These are phyloP conservation scores for Taurulus bubalis DNA, from an alignment of 2,113 vertebrate species.

Conservation along the genomic window DNA sequence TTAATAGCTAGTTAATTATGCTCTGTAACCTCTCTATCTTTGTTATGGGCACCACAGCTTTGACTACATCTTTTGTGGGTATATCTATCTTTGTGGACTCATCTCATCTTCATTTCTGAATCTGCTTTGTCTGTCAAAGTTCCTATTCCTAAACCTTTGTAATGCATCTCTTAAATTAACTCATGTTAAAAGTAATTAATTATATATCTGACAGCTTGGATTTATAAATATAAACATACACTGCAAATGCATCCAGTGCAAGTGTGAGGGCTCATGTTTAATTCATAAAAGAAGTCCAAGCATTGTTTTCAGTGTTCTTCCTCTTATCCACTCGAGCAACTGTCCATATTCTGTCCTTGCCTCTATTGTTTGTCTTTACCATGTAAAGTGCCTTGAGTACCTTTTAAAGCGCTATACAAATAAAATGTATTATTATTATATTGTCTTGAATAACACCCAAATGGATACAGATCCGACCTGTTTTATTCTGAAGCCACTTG, in stretches of 20 bases:
- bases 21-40: slow-evolving; percentile 17
- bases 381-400: too few species aligned
- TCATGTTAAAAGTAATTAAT: slow-evolving; percentile 3
- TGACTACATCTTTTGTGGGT: slow-evolving; percentile 27
- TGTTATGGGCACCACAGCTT: slow-evolving; percentile 9
- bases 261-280: neutral
- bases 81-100: neutral
- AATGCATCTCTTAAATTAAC: neutral
- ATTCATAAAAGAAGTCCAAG: neutral
- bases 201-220: slow-evolving; percentile 13
- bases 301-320: neutral
- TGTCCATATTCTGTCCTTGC: too few species aligned
- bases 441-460: neutral
- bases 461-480: neutral
- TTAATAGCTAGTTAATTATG: slow-evolving; percentile 42
- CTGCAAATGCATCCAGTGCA: neutral
- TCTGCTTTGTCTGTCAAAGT: neutral
- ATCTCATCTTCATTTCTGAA: neutral
- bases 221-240: slow-evolving; percentile 3
- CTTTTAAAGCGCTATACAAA: too few species aligned
- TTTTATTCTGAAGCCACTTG: slow-evolving; percentile 15
- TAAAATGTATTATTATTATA: too few species aligned
- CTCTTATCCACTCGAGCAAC: neutral
- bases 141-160: neutral
- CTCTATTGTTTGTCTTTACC: too few species aligned